phyloP scores from a whole-genome alignment of 2,113 vertebrate genomes.

The Petromus typicus region DNA sequence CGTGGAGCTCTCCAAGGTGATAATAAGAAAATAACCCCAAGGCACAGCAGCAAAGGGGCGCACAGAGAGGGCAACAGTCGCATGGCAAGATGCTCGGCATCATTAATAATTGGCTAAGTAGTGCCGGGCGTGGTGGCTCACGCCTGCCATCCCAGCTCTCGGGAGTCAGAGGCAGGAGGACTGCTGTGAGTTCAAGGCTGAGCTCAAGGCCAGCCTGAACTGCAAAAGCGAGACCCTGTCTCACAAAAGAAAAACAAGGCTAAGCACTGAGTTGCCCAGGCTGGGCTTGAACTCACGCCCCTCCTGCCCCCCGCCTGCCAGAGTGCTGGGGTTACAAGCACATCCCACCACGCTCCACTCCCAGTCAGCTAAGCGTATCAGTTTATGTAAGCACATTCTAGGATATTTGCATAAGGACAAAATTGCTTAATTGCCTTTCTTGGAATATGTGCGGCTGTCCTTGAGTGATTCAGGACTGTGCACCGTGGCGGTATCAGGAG shows the following conservation, averaged over 20 bases:
- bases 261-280: background rate
- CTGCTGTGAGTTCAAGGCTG: too few species aligned
- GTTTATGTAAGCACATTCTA: background rate
- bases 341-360: background rate
- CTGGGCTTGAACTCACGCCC: background rate
- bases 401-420: background rate
- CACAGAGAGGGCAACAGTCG: background rate
- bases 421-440: background rate
- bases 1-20: background rate
- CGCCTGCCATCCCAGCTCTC: too few species aligned
- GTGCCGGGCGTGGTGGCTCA: too few species aligned
- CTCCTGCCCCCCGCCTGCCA: background rate
- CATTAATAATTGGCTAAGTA: background rate
- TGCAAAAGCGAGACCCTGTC: too few species aligned
- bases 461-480: too few species aligned
- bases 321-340: background rate
- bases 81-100: background rate
- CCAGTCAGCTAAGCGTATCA: background rate
- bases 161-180: too few species aligned
- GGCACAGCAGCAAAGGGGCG: background rate
- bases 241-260: too few species aligned
- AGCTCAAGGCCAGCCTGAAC: too few species aligned
- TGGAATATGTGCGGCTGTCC: background rate
- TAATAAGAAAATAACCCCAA: background rate
- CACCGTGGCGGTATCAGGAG: rapidly evolving